Percentiles rank a stretch among this genome's conserved stretches.
Evolutionary conservation across 1,140 invertebrate species (phyloP).

Genomic region (Ctenoplectra terminalis): DNA sequence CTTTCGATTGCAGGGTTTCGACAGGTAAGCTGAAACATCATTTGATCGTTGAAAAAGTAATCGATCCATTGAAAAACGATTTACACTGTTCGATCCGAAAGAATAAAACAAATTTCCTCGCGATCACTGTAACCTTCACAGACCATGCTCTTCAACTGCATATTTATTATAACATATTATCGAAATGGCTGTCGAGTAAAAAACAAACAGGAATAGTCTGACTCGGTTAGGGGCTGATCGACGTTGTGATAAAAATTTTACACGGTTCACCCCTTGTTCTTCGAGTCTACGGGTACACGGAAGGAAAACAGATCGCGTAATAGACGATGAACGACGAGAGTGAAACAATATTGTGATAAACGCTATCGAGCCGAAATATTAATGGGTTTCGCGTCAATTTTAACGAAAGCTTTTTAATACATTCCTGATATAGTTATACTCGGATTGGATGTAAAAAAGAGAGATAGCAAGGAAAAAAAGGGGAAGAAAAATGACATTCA

Average conservation of each 20-base stretch:
- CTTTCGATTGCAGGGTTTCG: background rate
- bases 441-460: too few species aligned
- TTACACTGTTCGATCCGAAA: background rate
- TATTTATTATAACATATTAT: too few species aligned
- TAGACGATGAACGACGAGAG: background rate
- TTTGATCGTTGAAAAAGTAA: background rate
- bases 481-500: background rate
- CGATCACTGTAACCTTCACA: constrained; percentile 6
- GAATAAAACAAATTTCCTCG: background rate
- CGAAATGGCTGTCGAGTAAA: too few species aligned
- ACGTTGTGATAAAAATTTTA: background rate
- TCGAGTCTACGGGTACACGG: too few species aligned
- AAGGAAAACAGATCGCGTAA: background rate
- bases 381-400: background rate
- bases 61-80: constrained; percentile 4
- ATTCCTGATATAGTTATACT: background rate
- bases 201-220: constrained; percentile 6
- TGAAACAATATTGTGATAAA: background rate
- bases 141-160: background rate
- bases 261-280: too few species aligned
- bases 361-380: background rate
- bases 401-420: background rate
- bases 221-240: background rate
- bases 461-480: background rate
- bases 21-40: background rate